phyloP scores from a whole-genome alignment of 1,140 invertebrate species.

The Sarcophaga bullata region DNA sequence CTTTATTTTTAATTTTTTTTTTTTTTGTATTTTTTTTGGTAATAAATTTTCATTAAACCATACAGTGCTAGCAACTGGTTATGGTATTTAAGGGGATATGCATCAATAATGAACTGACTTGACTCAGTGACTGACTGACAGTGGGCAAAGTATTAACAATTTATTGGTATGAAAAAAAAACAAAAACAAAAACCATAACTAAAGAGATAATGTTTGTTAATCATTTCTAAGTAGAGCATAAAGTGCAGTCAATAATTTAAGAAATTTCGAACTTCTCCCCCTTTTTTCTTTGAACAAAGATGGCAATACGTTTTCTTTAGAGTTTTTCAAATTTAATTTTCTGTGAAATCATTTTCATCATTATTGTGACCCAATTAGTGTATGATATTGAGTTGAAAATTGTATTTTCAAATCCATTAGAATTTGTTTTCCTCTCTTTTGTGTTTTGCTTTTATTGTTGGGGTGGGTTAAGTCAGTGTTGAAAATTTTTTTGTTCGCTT shows the following conservation, averaged over 20 bases:
- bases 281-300: neutral
- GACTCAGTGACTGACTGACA: no score
- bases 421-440: no score
- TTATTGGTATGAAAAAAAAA: no score
- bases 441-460: conserved; percentile 2
- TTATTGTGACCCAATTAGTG: conserved; percentile 17
- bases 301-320: conserved; percentile 7
- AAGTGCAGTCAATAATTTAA: neutral
- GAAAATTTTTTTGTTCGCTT: neutral
- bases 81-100: neutral
- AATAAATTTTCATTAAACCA: conserved; percentile 22
- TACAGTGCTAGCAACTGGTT: neutral
- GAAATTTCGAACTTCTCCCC: neutral
- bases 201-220: neutral
- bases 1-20: no score
- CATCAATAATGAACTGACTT: neutral
- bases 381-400: neutral
- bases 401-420: no score
- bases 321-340: neutral
- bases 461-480: conserved; percentile 10
- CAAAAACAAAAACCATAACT: no score
- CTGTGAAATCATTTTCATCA: neutral
- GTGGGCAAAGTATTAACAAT: neutral
- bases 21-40: neutral
- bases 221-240: neutral